These are phyloP conservation scores for Takifugu bimaculatus DNA, from an alignment of 2,113 vertebrate genomes.

Conservation along the genomic window DNA sequence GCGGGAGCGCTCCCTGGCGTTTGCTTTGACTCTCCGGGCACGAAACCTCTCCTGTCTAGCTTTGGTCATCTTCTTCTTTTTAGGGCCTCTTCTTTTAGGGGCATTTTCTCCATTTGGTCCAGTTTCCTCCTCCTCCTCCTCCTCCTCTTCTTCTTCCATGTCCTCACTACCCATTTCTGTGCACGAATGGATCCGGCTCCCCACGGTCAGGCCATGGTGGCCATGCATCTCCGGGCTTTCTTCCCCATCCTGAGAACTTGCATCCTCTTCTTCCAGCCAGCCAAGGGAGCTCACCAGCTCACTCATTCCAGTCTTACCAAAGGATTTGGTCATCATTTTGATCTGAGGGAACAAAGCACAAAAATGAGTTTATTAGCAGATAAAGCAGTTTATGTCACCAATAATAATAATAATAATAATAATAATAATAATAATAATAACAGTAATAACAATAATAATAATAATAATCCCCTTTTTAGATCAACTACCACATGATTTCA, in stretches of 20 bases:
- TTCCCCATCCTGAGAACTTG: constrained; percentile 80
- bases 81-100: constrained; percentile 91
- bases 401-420: no score
- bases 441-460: no score
- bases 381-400: no score
- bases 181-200: constrained; percentile 46
- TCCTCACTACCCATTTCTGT: constrained; percentile 75
- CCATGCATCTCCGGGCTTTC: constrained; percentile 57
- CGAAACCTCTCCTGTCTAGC: constrained; percentile 89
- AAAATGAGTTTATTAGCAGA: constrained; percentile 3
- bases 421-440: no score
- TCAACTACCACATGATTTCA: constrained; percentile 34
- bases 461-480: no score
- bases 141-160: constrained; percentile 79
- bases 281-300: constrained; percentile 79
- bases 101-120: constrained; percentile 78
- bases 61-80: constrained; percentile 99
- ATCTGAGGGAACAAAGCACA: constrained; percentile 60
- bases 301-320: constrained; percentile 72
- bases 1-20: constrained; percentile 87
- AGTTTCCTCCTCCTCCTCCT: constrained; percentile 79
- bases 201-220: constrained; percentile 41
- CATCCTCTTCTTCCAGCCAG: constrained; percentile 81
- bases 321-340: constrained; percentile 82
- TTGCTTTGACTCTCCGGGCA: constrained; percentile 87